These are phyloP conservation scores for Griposia aprilina DNA, from an alignment of 2,888 invertebrate species.

Conservation along the genomic window DNA sequence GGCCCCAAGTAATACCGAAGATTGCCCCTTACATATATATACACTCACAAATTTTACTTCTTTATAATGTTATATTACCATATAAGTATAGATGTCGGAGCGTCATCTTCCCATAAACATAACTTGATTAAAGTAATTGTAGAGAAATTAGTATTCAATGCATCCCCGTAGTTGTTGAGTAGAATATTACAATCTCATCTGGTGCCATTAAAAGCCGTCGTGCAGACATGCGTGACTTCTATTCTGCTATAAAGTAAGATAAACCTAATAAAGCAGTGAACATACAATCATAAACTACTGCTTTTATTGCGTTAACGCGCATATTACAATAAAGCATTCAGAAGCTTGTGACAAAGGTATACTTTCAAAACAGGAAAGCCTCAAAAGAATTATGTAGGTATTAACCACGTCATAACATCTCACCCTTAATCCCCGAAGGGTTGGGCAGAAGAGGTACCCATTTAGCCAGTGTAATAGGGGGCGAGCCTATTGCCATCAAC, in stretches of 20 bases:
- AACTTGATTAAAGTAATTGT: slow-evolving; percentile 24
- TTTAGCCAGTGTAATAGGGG: no score
- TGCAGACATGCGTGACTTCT: slow-evolving; percentile 36
- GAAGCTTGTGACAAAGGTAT: background rate
- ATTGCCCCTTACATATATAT: no score
- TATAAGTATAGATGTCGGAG: background rate
- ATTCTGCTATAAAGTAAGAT: slow-evolving; percentile 42
- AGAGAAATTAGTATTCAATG: slow-evolving; percentile 48
- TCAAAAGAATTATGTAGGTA: background rate
- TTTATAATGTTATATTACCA: no score
- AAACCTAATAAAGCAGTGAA: slow-evolving; percentile 44
- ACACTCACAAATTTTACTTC: no score
- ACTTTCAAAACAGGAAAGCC: background rate
- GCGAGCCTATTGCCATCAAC: background rate
- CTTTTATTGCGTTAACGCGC: slow-evolving; percentile 33
- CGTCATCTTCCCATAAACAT: background rate
- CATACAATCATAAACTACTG: slow-evolving; percentile 40
- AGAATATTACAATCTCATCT: slow-evolving; percentile 52
- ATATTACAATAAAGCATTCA: slow-evolving; percentile 23
- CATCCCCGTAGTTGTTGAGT: slow-evolving; percentile 21
- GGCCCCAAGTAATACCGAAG: no score
- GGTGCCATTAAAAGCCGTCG: slow-evolving; percentile 38
- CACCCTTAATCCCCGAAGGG: no score
- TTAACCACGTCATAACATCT: background rate
- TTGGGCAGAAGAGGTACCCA: no score